Conservation (phyloP, 2,888 invertebrate genomes). For the Pollenia amentaria region DNA sequence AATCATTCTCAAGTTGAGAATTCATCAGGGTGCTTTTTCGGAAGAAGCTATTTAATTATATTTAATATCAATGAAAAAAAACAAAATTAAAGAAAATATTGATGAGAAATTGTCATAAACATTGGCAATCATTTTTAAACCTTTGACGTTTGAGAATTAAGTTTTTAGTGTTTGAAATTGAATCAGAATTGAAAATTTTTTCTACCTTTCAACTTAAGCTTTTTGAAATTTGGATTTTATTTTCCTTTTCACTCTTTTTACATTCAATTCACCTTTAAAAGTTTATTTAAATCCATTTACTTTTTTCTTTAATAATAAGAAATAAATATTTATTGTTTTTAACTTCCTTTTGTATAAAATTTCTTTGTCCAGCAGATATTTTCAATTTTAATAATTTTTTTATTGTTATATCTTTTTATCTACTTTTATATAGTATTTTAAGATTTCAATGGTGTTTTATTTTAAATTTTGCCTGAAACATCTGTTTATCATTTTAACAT, state of each 20-base stretch:
- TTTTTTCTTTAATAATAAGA: constrained; percentile 9
- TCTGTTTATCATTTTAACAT: constrained; percentile 56
- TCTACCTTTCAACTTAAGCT: neutral
- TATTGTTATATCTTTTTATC: neutral
- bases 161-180: too few relatives aligned
- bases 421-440: neutral
- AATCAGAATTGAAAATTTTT: too few relatives aligned
- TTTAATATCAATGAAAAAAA: too few relatives aligned
- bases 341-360: neutral
- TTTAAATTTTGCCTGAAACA: constrained; percentile 22
- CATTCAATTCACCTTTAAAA: neutral
- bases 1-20: too few relatives aligned
- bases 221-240: neutral
- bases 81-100: too few relatives aligned
- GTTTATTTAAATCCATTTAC: neutral
- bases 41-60: too few relatives aligned
- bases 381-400: neutral
- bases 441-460: neutral
- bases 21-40: too few relatives aligned
- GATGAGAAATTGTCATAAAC: too few relatives aligned
- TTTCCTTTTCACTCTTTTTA: neutral
- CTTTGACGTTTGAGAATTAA: too few relatives aligned
- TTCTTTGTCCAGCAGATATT: constrained; percentile 31
- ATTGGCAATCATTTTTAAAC: too few relatives aligned
- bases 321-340: neutral